phyloP scores from a whole-genome alignment of 2,797 vertebrate genomes.

The Argya squamiceps region DNA sequence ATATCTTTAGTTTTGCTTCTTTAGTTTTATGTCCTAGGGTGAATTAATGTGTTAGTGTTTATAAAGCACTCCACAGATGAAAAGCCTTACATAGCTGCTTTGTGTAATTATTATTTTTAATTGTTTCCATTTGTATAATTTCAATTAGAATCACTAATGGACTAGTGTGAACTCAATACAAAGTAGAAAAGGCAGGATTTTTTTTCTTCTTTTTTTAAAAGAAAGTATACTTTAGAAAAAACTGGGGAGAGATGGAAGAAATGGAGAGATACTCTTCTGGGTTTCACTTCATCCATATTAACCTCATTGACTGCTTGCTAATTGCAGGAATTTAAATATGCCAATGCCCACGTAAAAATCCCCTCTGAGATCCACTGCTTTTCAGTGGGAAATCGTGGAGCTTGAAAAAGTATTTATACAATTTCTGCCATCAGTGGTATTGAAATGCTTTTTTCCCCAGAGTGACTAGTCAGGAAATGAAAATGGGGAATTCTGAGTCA shows the following conservation, averaged over 20 bases:
- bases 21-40: conserved; percentile 19
- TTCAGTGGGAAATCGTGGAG: neutral
- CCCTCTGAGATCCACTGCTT: neutral
- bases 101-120: conserved; percentile 4
- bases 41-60: neutral
- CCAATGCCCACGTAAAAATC: neutral
- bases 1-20: conserved; percentile 27
- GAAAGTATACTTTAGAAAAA: neutral
- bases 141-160: neutral
- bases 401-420: neutral
- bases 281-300: neutral
- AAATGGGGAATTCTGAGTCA: neutral
- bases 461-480: neutral
- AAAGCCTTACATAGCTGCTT: neutral
- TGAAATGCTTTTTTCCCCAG: neutral
- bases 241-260: accelerated
- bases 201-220: neutral
- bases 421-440: neutral
- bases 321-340: neutral
- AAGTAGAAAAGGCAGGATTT: neutral
- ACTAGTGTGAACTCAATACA: neutral
- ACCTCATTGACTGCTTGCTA: neutral
- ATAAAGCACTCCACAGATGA: neutral
- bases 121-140: neutral
- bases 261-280: neutral